Base-by-base conservation (phyloP, 2,113 vertebrate species). In the Onychostruthus taczanowskii region DNA sequence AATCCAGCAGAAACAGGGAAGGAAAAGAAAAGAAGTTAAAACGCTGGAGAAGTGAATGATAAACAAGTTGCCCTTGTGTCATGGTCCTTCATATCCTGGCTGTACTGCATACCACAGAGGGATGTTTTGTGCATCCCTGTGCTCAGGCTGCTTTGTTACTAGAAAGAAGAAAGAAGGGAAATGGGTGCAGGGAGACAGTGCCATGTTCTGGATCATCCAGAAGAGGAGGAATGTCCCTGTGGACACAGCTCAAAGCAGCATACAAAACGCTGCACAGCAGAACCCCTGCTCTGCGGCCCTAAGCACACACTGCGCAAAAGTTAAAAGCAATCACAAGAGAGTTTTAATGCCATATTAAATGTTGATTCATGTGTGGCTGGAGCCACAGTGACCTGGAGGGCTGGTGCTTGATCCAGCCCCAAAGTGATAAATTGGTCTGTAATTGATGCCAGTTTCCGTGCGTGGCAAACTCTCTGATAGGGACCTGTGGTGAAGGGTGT, bases 281-380 rank as follows among this genome's bases (percentile, higher is more conserved):
- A 79, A 46, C 31, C 6, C 11, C 20, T 0, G 1, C 27, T 28
- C 58, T 76, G 44, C 7, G 3, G 23, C 16, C 41, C 31, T 14
- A 44, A 52, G 18, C 23, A 22, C 39, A 13, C 7, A 0, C 47
- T 12, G n/a, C 0, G 0, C 35, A 10, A 2, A 73, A 83, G 59
- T 67, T 85, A 49, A 87, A 91, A 93, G 74, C 37, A 44, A 58
- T 28, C 2, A 2, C 27, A 14, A 20, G 93, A 82, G 83, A 72
- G 33, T 63, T 87, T 80, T 96, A 84, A 93, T 93, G 76, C 92
- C 19, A 3, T 84, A n/a, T 80, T 83, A 93, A 97, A 68, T 88
- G 80, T 90, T 95, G 88, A 90, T 85, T 95, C 82, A 37, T 9
- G 6, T 69, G n/a, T 43, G 58, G 33, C 68, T 90, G 90, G 85